Conservation (phyloP, 2,797 vertebrate genomes). For the Ceryle rudis region DNA sequence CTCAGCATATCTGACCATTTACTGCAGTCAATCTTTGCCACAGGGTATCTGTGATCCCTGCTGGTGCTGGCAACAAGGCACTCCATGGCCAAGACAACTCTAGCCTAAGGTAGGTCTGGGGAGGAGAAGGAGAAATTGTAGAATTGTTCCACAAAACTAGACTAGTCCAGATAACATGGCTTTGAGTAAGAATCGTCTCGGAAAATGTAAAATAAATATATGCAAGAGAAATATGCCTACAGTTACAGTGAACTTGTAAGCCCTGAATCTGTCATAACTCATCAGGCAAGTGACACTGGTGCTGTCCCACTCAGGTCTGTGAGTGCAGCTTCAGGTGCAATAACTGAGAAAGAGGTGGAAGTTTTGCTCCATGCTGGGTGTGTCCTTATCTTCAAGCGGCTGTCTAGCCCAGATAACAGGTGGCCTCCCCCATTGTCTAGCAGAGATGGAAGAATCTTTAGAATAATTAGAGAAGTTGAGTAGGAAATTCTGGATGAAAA, state of each 20-base stretch:
- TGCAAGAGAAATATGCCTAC: neutral
- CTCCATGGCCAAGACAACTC: neutral
- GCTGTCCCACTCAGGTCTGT: neutral
- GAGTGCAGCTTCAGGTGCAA: neutral
- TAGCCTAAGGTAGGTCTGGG: neutral
- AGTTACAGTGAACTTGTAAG: neutral
- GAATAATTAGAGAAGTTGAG: neutral
- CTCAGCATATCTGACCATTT: fast-evolving
- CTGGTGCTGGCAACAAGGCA: neutral
- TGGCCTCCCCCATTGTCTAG: neutral
- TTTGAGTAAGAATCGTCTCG: neutral
- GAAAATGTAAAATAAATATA: neutral
- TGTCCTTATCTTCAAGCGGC: neutral
- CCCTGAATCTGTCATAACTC: neutral
- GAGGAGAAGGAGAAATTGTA: neutral
- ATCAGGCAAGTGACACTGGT: neutral
- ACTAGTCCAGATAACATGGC: neutral
- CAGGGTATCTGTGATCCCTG: neutral
- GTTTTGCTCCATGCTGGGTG: neutral
- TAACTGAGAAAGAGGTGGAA: neutral
- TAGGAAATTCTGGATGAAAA: neutral
- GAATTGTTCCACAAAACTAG: neutral
- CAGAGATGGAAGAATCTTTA: neutral
- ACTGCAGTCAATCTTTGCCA: neutral
- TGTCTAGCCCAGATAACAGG: neutral